Evolutionary conservation across 2,797 vertebrate genomes (phyloP).

Genomic region (Ispidina picta): DNA sequence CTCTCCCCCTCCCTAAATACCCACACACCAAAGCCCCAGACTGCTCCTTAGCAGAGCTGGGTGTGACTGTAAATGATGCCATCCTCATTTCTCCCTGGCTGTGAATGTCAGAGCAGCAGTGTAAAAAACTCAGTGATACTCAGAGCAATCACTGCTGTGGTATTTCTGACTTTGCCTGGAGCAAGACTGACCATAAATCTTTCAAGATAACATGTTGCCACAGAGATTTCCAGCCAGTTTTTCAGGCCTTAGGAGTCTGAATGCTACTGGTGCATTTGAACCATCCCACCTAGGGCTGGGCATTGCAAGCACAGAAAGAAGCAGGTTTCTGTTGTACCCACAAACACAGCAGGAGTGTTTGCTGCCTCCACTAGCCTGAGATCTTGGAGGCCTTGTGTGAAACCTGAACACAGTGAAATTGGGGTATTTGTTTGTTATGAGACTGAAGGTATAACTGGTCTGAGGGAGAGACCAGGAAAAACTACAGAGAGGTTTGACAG

Average conservation of each 20-base stretch:
- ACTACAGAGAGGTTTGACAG: not conserved
- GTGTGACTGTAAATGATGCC: not conserved
- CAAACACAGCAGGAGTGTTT: not conserved
- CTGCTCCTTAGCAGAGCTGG: not conserved
- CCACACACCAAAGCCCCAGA: not conserved
- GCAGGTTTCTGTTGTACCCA: not conserved
- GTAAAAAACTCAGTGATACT: not conserved
- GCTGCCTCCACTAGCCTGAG: not conserved
- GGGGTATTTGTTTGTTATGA: not conserved
- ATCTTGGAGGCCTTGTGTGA: not conserved
- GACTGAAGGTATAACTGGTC: not conserved
- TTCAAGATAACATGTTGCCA: not conserved
- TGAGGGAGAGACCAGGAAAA: not conserved
- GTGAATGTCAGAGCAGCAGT: not conserved
- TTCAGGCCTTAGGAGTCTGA: constrained; percentile 7
- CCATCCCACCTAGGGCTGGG: not conserved
- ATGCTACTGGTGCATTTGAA: not conserved
- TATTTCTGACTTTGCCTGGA: constrained; percentile 23
- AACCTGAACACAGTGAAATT: not conserved
- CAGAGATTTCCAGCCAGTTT: constrained; percentile 40
- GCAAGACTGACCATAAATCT: not conserved
- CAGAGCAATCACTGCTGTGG: fast-evolving
- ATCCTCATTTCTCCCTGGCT: not conserved
- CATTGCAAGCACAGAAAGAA: not conserved
- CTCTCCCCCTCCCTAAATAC: not conserved